Base-by-base conservation (phyloP, 1,140 invertebrate species). In the Heterodera carotae region DNA sequence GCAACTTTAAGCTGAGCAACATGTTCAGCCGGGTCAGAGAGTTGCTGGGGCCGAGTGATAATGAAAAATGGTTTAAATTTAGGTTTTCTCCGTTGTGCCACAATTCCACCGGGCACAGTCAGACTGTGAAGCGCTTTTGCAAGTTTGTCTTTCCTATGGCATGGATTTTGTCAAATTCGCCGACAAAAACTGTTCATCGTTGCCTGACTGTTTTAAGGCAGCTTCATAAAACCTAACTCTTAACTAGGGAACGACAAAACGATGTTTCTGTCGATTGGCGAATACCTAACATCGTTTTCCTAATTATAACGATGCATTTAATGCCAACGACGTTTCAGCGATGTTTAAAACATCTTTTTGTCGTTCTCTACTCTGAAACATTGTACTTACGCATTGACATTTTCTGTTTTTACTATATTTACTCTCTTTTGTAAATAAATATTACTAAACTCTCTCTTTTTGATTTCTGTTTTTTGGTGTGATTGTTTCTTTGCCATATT, bases 141-240 rank as follows among this genome's bases (percentile, higher is more conserved):
- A 79, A 71, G 34, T 74, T 43, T 79, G 76, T 7, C 34, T 79
- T 29, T 27, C 60, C 56, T 79, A 79, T 29, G 77, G 77, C n/a
- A 62, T 60, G 22, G 77, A 79, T 29, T 79, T 79, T 78, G 31
- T 78, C 12, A 36, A 66, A 7, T 79, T 78, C 60, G 60, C 60
- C 10, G 77, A 79, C 22, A 68, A 27, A 31, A 29, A 74, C 36
- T 27, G 27, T 22, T 34, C 72, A 18, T 7, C 25, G 12, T 74
- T 74, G 36, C 56, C 72, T 10, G 27, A 12, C 33, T 66, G 62
- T 22, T 66, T 66, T 22, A 7, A 34, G 10, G 22, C 48, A 4
- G 5, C 18, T 18, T 56, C 48, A 12, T 18, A 56, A 56, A 56
- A 56, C 39, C 12, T 43, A 43, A 43, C 39, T 8, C 39, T 43